phyloP scores from a whole-genome alignment of 2,888 invertebrate genomes.

The Muschampia plurimacula region DNA sequence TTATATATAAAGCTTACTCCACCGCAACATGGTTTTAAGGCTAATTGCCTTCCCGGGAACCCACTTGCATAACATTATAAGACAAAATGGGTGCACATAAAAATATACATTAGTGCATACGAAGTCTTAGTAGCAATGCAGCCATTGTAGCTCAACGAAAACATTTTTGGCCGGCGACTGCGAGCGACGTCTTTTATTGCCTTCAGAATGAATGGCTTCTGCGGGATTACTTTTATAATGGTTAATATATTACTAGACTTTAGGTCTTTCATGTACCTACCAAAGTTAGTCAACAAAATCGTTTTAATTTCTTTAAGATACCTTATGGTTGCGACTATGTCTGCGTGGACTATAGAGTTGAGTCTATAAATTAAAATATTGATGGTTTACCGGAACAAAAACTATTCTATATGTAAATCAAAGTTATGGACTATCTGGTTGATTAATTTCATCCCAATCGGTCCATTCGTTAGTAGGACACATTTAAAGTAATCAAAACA shows the following conservation, averaged over 20 bases:
- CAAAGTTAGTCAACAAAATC: slow-evolving; percentile 25
- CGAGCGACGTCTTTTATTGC: slow-evolving; percentile 51
- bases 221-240: slow-evolving; percentile 47
- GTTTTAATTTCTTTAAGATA: slow-evolving; percentile 24
- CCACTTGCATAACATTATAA: slow-evolving; percentile 38
- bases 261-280: slow-evolving; percentile 11
- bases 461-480: no score
- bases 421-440: no score
- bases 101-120: slow-evolving; percentile 39
- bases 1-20: slow-evolving; percentile 19
- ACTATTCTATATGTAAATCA: no score
- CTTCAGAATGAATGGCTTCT: slow-evolving; percentile 47
- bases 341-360: no score
- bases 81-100: slow-evolving; percentile 38
- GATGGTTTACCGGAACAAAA: not conserved
- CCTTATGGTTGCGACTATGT: no score
- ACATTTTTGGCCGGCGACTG: slow-evolving; percentile 51
- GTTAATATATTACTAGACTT: slow-evolving; percentile 45
- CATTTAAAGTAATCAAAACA: no score
- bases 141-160: slow-evolving; percentile 42
- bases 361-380: not conserved
- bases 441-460: no score
- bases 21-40: slow-evolving; percentile 28
- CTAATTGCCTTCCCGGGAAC: slow-evolving; percentile 35
- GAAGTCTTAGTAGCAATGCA: slow-evolving; percentile 35